A percentile compares a stretch with the other conserved stretches of the same genome.
These are phyloP conservation scores for Odobenus rosmarus DNA, from an alignment of 2,113 vertebrate genomes.

Conservation along the genomic window DNA sequence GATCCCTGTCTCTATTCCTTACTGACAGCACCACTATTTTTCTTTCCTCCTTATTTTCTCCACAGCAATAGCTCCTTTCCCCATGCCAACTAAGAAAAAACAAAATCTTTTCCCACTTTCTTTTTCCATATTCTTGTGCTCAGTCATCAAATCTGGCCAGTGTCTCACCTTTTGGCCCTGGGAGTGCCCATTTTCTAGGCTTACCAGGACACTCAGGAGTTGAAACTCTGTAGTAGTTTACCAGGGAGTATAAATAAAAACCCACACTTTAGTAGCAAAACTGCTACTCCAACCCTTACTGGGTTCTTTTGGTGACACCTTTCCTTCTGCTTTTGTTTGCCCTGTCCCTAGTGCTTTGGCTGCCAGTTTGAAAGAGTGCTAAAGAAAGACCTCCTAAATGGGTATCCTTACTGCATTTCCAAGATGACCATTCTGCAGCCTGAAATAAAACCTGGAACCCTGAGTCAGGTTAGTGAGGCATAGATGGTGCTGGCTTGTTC, in stretches of 20 bases:
- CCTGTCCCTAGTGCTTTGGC: neutral
- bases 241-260: neutral
- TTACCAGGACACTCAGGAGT: neutral
- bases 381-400: neutral
- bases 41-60: neutral
- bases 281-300: neutral
- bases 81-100: neutral
- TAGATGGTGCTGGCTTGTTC: neutral
- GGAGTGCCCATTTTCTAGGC: neutral
- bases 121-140: neutral
- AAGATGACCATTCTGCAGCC: neutral
- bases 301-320: neutral
- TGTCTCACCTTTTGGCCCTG: fast-evolving
- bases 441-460: neutral
- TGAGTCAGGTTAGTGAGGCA: neutral
- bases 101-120: neutral
- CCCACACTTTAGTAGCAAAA: neutral
- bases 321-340: neutral
- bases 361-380: neutral
- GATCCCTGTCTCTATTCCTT: neutral
- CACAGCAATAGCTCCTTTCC: neutral
- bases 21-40: neutral
- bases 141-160: neutral
- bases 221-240: neutral
- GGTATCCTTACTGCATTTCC: neutral